Evolutionary conservation across 2,888 invertebrate species (phyloP).

Genomic region (Eurytoma californica): DNA sequence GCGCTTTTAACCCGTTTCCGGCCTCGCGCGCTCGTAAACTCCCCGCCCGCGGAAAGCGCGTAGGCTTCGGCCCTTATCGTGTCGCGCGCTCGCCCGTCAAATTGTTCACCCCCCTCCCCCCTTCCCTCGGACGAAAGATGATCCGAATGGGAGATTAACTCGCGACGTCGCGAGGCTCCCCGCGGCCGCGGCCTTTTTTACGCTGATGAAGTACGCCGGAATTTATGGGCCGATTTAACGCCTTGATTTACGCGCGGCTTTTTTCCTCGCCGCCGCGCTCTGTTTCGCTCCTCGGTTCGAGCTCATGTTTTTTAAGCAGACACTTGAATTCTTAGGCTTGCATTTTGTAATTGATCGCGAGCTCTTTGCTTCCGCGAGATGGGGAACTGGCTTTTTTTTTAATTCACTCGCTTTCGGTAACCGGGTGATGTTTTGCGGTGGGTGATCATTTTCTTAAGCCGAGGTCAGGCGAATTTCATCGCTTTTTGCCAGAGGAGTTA

Average conservation of each 20-base stretch:
- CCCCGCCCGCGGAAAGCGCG: not conserved
- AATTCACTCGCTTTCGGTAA: no score
- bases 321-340: conserved; percentile 13
- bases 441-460: no score
- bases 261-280: not conserved
- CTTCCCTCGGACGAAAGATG: conserved; percentile 12
- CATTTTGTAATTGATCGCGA: not conserved
- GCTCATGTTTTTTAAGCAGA: not conserved
- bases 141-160: conserved; percentile 50
- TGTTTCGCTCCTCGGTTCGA: not conserved
- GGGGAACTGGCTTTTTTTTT: no score
- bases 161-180: not conserved
- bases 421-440: no score
- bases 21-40: conserved; percentile 26
- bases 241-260: conserved; percentile 40
- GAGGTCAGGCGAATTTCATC: no score
- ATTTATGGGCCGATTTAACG: conserved; percentile 43
- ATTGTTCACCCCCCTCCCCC: conserved; percentile 36
- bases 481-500: no score
- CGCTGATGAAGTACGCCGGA: conserved; percentile 47
- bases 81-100: conserved; percentile 43
- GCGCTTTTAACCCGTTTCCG: conserved; percentile 29
- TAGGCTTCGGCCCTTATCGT: conserved; percentile 25
- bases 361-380: not conserved
- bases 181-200: conserved; percentile 26